These are phyloP conservation scores for Saturnia japonica DNA, from an alignment of 2,888 invertebrate species.

Conservation along the genomic window DNA sequence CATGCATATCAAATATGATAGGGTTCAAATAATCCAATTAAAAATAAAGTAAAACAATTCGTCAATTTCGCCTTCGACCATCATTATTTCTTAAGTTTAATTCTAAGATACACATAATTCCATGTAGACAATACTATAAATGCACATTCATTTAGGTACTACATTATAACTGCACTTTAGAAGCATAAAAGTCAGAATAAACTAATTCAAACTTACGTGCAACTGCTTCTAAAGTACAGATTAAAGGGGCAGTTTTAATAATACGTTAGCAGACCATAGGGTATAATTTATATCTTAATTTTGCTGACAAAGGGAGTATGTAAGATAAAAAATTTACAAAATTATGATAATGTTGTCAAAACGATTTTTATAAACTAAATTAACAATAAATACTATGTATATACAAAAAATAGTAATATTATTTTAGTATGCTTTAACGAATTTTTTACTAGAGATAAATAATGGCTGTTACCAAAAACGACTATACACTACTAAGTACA, in stretches of 20 bases:
- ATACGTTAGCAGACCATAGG: too few relatives aligned
- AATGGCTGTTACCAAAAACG: too few relatives aligned
- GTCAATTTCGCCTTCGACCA: not conserved
- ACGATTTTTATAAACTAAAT: too few relatives aligned
- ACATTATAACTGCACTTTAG: not conserved
- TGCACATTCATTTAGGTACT: not conserved
- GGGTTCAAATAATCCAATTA: not conserved
- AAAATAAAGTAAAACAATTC: not conserved
- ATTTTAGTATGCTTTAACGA: too few relatives aligned
- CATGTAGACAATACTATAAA: not conserved
- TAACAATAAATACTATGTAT: too few relatives aligned
- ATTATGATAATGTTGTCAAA: too few relatives aligned
- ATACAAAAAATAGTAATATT: too few relatives aligned
- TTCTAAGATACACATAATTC: not conserved
- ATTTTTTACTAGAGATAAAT: too few relatives aligned
- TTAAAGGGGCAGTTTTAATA: not conserved
- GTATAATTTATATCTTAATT: too few relatives aligned
- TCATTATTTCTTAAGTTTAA: not conserved
- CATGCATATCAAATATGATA: not conserved
- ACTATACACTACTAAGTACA: too few relatives aligned
- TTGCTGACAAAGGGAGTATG: too few relatives aligned
- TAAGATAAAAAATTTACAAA: too few relatives aligned
- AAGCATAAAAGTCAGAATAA: not conserved
- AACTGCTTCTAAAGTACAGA: not conserved
- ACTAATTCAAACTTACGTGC: conserved; percentile 14